These are phyloP conservation scores for Meleagris gallopavo DNA, from an alignment of 2,113 vertebrate species.

Conservation along the genomic window DNA sequence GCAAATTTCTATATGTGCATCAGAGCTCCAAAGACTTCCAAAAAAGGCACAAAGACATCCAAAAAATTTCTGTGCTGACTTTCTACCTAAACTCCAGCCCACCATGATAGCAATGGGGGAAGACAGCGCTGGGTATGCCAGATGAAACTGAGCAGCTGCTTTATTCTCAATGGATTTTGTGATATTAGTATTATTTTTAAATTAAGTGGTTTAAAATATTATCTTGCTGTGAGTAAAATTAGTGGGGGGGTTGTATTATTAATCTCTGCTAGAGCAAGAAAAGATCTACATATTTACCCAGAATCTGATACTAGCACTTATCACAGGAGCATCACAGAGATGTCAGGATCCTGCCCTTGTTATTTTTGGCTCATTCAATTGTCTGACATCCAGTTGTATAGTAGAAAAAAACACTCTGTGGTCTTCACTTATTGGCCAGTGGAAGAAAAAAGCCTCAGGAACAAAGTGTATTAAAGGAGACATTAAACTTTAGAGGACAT, in stretches of 20 bases:
- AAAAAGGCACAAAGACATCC: fast-evolving
- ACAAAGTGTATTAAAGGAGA: slow-evolving; percentile 10
- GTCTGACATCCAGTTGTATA: background rate
- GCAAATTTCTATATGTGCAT: fast-evolving
- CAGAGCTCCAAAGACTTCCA: background rate
- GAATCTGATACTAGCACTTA: background rate
- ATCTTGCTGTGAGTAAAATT: background rate
- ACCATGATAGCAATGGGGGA: fast-evolving
- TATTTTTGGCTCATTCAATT: background rate
- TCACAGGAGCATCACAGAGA: background rate
- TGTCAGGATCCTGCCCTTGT: background rate
- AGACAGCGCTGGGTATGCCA: fast-evolving
- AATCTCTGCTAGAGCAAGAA: background rate
- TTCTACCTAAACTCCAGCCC: background rate
- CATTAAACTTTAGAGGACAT: slow-evolving; percentile 27
- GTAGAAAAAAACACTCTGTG: background rate
- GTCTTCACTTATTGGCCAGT: background rate
- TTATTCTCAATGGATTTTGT: background rate
- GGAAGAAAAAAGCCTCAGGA: background rate
- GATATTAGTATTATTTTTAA: background rate
- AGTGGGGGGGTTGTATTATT: background rate
- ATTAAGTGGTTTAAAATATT: background rate
- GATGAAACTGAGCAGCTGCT: background rate
- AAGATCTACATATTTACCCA: background rate
- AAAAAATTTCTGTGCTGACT: background rate